These are phyloP conservation scores for Agrypnia vestita DNA, from an alignment of 1,140 invertebrate species.

Conservation along the genomic window DNA sequence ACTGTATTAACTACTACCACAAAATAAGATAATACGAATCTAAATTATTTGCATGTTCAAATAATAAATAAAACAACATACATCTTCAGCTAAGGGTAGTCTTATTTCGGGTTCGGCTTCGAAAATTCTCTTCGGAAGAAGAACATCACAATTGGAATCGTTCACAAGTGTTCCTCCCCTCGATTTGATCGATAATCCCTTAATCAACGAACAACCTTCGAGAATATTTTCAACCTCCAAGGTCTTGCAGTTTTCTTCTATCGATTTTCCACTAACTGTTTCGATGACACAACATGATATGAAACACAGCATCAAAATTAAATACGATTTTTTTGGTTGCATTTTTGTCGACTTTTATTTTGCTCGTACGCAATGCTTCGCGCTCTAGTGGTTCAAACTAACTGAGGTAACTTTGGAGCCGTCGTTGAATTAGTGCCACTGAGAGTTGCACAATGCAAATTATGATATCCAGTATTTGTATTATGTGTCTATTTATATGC, in stretches of 20 bases:
- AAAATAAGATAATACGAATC: too few relatives aligned
- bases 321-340: neutral
- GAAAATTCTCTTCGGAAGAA: conserved; percentile 69
- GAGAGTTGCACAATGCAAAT: conserved; percentile 7
- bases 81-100: conserved; percentile 66
- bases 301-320: neutral
- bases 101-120: conserved; percentile 67
- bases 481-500: conserved; percentile 4
- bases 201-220: conserved; percentile 64
- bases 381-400: conserved; percentile 7
- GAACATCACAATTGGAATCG: conserved; percentile 69
- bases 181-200: conserved; percentile 67
- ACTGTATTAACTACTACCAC: neutral
- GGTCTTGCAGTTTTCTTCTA: conserved; percentile 13
- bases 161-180: conserved; percentile 69
- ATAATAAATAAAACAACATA: too few relatives aligned
- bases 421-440: neutral
- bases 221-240: conserved; percentile 13
- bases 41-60: too few relatives aligned
- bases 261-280: neutral
- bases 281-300: neutral
- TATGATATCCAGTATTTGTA: neutral
- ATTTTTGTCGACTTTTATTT: neutral
- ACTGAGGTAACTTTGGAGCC: neutral
- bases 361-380: neutral